Percentiles rank a stretch among this genome's conserved stretches.
These are phyloP conservation scores for Xiphydria camelus DNA, from an alignment of 2,888 invertebrate species.

Conservation along the genomic window DNA sequence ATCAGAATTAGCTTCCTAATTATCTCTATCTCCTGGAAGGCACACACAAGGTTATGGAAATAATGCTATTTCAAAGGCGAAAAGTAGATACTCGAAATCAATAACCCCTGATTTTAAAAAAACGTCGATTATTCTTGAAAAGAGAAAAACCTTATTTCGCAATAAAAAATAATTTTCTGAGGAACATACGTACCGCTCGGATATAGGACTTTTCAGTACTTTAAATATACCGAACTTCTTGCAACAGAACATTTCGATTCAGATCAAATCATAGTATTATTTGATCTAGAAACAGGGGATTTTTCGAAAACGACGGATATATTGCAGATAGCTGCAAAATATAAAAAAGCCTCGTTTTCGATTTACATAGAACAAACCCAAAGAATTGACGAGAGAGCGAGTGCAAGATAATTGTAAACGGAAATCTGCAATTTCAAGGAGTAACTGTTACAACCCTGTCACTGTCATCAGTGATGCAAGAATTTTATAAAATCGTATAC, in stretches of 20 bases:
- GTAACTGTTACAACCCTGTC: background rate
- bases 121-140: too few relatives aligned
- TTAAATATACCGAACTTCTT: too few relatives aligned
- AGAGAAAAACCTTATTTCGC: too few relatives aligned
- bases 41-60: too few relatives aligned
- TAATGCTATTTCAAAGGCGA: background rate
- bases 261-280: too few relatives aligned
- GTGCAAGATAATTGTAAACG: background rate
- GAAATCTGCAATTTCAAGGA: background rate
- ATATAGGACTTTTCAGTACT: too few relatives aligned
- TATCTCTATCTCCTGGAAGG: too few relatives aligned
- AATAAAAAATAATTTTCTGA: too few relatives aligned
- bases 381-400: background rate
- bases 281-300: background rate
- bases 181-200: too few relatives aligned
- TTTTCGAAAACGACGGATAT: background rate
- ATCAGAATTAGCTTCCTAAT: too few relatives aligned
- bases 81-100: background rate
- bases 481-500: background rate
- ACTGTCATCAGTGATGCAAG: background rate
- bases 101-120: too few relatives aligned
- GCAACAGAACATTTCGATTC: too few relatives aligned
- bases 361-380: background rate
- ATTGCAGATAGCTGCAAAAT: background rate
- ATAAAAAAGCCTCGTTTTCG: background rate